Evolutionary conservation across 2,888 invertebrate genomes (phyloP).

Genomic region (Leucania comma): DNA sequence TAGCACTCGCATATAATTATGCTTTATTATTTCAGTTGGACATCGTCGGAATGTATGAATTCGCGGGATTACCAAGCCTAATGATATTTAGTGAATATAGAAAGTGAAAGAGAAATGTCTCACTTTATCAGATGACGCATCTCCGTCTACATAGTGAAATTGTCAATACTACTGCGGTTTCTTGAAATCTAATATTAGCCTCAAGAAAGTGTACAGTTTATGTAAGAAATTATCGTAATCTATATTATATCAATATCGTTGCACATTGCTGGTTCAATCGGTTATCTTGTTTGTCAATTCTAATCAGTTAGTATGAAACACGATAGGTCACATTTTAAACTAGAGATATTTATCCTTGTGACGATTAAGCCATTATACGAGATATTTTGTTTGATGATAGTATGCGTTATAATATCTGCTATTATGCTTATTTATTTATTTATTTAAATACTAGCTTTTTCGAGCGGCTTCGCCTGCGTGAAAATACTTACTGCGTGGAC

Average conservation of each 20-base stretch:
- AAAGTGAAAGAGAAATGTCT: slow-evolving; percentile 59
- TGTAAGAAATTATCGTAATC: slow-evolving; percentile 36
- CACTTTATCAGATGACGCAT: slow-evolving; percentile 56
- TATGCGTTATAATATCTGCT: neutral
- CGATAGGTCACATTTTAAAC: slow-evolving; percentile 23
- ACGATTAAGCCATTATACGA: slow-evolving; percentile 2
- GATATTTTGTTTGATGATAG: neutral
- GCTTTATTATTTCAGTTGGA: slow-evolving; percentile 22
- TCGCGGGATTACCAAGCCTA: slow-evolving; percentile 31
- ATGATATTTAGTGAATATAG: slow-evolving; percentile 36
- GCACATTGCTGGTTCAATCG: slow-evolving; percentile 14
- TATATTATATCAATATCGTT: slow-evolving; percentile 22
- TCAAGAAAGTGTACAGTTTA: slow-evolving; percentile 50
- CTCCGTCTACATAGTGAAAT: slow-evolving; percentile 46
- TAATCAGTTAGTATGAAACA: slow-evolving; percentile 32
- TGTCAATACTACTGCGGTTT: slow-evolving; percentile 46
- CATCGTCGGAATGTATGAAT: slow-evolving; percentile 25
- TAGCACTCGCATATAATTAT: slow-evolving; percentile 63
- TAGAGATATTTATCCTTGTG: slow-evolving; percentile 13
- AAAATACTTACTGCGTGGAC: no score
- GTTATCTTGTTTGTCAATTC: slow-evolving; percentile 40
- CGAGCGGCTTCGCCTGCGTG: no score
- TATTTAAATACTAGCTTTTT: no score
- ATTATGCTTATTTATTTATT: neutral
- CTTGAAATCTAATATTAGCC: slow-evolving; percentile 59